Percentiles rank a stretch among this genome's conserved stretches.
Evolutionary conservation across 2,888 invertebrate species (phyloP).

Genomic region (Folsomia manolachei): DNA sequence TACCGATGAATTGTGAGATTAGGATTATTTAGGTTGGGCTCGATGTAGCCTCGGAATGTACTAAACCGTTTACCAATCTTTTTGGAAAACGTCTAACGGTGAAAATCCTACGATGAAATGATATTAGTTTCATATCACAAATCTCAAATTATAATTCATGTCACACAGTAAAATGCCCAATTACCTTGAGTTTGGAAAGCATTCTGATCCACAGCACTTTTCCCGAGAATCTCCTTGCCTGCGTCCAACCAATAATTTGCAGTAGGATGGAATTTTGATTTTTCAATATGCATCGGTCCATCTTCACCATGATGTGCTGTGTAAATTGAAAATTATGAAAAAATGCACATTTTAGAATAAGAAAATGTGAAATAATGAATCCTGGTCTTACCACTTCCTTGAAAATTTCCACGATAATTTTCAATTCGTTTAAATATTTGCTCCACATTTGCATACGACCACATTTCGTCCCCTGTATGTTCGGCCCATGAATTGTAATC

Average conservation of each 20-base stretch:
- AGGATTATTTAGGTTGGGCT: conserved; percentile 25
- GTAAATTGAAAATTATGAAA: conserved; percentile 10
- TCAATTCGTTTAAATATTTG: conserved; percentile 27
- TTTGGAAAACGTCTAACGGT: conserved; percentile 29
- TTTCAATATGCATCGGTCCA: conserved; percentile 34
- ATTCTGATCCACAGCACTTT: conserved; percentile 23
- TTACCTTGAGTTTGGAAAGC: conserved; percentile 27
- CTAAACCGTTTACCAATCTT: conserved; percentile 23
- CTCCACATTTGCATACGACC: conserved; percentile 29
- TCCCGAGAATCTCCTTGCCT: conserved; percentile 32
- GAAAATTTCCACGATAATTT: conserved; percentile 34
- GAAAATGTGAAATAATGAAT: not conserved
- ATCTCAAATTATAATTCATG: not conserved
- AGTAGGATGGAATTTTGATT: conserved; percentile 17
- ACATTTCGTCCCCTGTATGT: conserved; percentile 25
- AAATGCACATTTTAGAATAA: conserved; percentile 4
- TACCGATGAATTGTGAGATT: conserved; percentile 31
- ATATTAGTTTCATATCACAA: too few species aligned
- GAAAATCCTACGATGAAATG: conserved; percentile 18
- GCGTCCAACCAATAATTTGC: conserved; percentile 31
- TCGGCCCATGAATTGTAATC: conserved; percentile 34
- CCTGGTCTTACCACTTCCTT: conserved; percentile 23
- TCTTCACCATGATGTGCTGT: conserved; percentile 26
- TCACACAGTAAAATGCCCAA: not conserved
- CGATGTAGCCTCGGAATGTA: conserved; percentile 32